Evolutionary conservation across 2,113 vertebrate genomes (phyloP), one percentile per base, ranked within the genome.

Genomic region (Saguinus midas): DNA sequence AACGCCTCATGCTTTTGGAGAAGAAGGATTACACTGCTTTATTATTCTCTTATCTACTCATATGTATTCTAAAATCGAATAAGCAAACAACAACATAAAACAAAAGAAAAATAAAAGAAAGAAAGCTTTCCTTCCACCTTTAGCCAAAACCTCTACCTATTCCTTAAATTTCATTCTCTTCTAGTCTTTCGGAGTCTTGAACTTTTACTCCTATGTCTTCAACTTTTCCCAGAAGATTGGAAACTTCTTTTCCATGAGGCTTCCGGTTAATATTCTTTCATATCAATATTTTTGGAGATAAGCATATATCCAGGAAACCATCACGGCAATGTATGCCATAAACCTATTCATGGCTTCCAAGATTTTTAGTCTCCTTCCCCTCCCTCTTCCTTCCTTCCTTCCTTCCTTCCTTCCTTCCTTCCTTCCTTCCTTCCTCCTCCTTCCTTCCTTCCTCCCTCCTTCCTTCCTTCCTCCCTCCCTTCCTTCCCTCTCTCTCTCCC

Each of bases 401-500:
- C 1, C 14, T 13, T 6, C 13, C 13, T 16, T 2, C 29, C 6
- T 32, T 3, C 12, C 29, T 66, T 3, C 6, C 37, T 25, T 2
- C 4, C 17, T 70, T 18, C 68, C 17, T 37, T 35, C 32, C 32
- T 21, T 4, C 4, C 11, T 40, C n/a, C 4, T 3, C 20, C 17
- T 18, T 20, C 35, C 8, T 72, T 4, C 8, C 11, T 12, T 12
- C 17, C n/a, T 5, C n/a, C 20, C 23, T 1, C 1, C 18, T 20
- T 5, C 20, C 4, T n/a, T 0, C 8, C 8, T 9, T 0, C 4
- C 37, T 20, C 3, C 8, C 20, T n/a, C 10, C 18, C 13, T 32
- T 8, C 23, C 25, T 23, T 61, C 25, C 10, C 10, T 27, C 9
- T 8, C 8, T 9, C 6, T 21, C 5, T 58, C 2, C 20, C 7